Evolutionary conservation across 2,113 vertebrate genomes (phyloP).

Genomic region (Rissa tridactyla): DNA sequence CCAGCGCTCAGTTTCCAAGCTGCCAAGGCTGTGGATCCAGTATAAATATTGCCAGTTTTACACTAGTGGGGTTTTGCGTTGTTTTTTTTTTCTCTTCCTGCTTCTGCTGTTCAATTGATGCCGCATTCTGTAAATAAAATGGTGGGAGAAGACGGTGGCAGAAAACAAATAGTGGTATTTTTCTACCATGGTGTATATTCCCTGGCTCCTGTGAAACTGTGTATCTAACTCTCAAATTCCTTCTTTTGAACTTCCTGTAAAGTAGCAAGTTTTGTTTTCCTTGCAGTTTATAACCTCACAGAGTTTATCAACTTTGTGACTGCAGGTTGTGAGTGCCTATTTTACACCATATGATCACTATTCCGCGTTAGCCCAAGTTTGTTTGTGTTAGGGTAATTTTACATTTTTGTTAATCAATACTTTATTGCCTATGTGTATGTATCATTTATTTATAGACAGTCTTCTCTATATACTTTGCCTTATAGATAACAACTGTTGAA

Average conservation of each 20-base stretch:
- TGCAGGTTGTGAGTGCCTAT: not conserved
- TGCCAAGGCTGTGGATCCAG: not conserved
- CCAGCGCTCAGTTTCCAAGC: accelerated
- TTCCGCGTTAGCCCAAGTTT: not conserved
- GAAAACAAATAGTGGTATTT: accelerated
- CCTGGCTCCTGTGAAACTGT: accelerated
- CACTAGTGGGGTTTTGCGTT: accelerated
- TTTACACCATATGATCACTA: accelerated
- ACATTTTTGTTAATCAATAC: not conserved
- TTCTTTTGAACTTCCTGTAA: not conserved
- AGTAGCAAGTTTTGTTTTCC: not conserved
- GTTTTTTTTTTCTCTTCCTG: not conserved
- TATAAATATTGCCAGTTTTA: not conserved
- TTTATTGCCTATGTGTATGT: not conserved
- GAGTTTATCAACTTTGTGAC: not conserved
- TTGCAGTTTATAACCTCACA: not conserved
- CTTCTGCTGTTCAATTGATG: not conserved
- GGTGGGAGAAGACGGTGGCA: accelerated
- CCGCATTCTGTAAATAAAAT: accelerated
- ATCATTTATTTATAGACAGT: not conserved
- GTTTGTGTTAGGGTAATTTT: not conserved
- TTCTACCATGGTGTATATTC: accelerated
- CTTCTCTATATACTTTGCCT: not conserved
- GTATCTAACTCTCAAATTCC: too few species aligned
- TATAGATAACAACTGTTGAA: not conserved